A percentile compares a stretch with the other conserved stretches of the same genome.
These are phyloP conservation scores for Cyanocitta stelleri DNA, from an alignment of 2,113 vertebrate species.

Conservation along the genomic window DNA sequence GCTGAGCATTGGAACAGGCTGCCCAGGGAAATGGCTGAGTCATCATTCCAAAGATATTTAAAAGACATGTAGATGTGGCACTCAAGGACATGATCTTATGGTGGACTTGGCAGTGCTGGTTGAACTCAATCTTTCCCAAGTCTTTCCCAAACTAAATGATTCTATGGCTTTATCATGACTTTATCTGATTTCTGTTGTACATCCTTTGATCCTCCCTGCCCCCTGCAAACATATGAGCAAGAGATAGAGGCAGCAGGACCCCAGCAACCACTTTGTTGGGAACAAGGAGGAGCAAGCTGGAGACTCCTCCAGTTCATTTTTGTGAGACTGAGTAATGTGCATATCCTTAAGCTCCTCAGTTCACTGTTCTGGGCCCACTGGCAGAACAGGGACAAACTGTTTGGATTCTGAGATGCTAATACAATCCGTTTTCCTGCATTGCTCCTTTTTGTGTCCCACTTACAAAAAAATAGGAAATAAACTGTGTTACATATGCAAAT, in stretches of 20 bases:
- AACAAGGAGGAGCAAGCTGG: not conserved
- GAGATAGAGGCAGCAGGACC: not conserved
- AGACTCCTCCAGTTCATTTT: not conserved
- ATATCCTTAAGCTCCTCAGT: not conserved
- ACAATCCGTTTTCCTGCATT: not conserved
- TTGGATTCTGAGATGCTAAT: not conserved
- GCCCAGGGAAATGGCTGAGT: not conserved
- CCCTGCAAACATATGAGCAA: not conserved
- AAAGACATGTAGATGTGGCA: not conserved
- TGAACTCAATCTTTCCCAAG: not conserved
- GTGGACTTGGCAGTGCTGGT: not conserved
- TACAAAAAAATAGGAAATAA: not conserved
- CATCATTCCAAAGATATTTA: not conserved
- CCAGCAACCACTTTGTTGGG: not conserved
- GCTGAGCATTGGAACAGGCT: not conserved
- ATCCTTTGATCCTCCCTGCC: not conserved
- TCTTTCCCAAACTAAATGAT: not conserved
- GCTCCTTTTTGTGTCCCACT: not conserved
- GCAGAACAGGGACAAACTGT: not conserved
- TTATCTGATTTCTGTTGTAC: not conserved
- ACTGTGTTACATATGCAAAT: not conserved
- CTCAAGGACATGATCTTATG: not conserved
- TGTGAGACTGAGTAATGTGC: not conserved
- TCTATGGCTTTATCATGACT: not conserved
- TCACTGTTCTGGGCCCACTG: not conserved